Evolutionary conservation across 2,888 invertebrate species (phyloP).

Genomic region (Biston betularia): DNA sequence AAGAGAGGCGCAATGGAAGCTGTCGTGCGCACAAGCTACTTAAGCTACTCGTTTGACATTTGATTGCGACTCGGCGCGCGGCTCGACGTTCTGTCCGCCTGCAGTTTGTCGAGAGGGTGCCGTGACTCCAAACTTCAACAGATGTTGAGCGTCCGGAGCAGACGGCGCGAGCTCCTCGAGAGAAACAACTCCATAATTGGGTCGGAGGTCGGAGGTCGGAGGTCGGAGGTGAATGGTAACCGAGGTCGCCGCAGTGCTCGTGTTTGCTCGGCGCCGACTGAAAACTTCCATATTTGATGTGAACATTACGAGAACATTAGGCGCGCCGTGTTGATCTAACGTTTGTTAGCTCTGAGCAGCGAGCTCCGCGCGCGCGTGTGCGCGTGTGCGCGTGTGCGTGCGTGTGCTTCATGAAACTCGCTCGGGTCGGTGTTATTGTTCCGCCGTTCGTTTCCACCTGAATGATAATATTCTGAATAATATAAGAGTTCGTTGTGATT

Average conservation of each 20-base stretch:
- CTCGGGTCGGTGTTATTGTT: conserved; percentile 34
- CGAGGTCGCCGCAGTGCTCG: neutral
- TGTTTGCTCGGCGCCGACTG: conserved; percentile 5
- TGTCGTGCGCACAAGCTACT: too few relatives aligned
- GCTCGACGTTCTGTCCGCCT: too few relatives aligned
- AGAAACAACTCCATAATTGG: conserved; percentile 5
- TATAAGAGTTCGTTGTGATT: conserved; percentile 15
- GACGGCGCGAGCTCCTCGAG: neutral
- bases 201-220: neutral
- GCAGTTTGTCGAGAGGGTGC: too few relatives aligned
- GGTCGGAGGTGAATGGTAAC: neutral
- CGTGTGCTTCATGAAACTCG: conserved; percentile 29
- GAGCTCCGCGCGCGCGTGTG: neutral
- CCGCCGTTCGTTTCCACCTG: conserved; percentile 34
- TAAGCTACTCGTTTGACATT: too few relatives aligned
- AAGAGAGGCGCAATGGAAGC: too few relatives aligned
- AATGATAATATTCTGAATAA: conserved; percentile 19
- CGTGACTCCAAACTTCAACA: too few relatives aligned
- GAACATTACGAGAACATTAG: conserved; percentile 24
- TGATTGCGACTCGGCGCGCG: too few relatives aligned
- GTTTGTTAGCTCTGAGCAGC: conserved; percentile 8
- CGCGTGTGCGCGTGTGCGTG: neutral
- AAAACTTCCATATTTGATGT: conserved; percentile 22
- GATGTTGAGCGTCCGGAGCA: too few relatives aligned
- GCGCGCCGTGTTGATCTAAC: conserved; percentile 21